A percentile compares a stretch with the other conserved stretches of the same genome.
These are phyloP conservation scores for Globodera rostochiensis DNA, from an alignment of 1,140 invertebrate species.

Conservation along the genomic window DNA sequence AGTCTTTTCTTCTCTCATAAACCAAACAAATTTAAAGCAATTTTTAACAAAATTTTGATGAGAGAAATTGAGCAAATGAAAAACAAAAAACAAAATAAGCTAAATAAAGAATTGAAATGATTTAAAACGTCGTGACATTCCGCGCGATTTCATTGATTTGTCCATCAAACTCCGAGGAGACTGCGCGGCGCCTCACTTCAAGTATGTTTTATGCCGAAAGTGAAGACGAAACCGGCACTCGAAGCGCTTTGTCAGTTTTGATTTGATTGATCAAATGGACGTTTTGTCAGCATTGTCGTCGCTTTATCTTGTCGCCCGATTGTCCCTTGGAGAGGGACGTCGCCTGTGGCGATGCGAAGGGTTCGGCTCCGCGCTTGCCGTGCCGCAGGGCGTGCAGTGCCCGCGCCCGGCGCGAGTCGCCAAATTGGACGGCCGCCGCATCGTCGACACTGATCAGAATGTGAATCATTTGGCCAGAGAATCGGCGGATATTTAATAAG, in stretches of 20 bases:
- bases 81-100: too few relatives aligned
- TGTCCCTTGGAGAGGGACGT: neutral
- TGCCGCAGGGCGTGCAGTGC: neutral
- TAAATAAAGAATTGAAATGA: too few relatives aligned
- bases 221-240: neutral
- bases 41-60: too few relatives aligned
- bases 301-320: neutral
- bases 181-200: too few relatives aligned
- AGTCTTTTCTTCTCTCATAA: too few relatives aligned
- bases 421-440: constrained; percentile 7
- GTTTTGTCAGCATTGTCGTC: neutral
- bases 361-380: neutral
- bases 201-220: too few relatives aligned
- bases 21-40: too few relatives aligned
- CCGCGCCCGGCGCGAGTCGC: neutral
- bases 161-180: too few relatives aligned
- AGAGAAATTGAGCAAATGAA: too few relatives aligned
- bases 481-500: neutral
- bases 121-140: too few relatives aligned
- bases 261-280: too few relatives aligned
- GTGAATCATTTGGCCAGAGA: constrained; percentile 21
- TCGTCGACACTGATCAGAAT: constrained; percentile 26
- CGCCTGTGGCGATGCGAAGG: neutral
- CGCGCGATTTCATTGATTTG: too few relatives aligned
- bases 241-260: neutral